A percentile compares a stretch with the other conserved stretches of the same genome.
These are phyloP conservation scores for Chrysodeixis includens DNA, from an alignment of 2,888 invertebrate genomes.

Conservation along the genomic window DNA sequence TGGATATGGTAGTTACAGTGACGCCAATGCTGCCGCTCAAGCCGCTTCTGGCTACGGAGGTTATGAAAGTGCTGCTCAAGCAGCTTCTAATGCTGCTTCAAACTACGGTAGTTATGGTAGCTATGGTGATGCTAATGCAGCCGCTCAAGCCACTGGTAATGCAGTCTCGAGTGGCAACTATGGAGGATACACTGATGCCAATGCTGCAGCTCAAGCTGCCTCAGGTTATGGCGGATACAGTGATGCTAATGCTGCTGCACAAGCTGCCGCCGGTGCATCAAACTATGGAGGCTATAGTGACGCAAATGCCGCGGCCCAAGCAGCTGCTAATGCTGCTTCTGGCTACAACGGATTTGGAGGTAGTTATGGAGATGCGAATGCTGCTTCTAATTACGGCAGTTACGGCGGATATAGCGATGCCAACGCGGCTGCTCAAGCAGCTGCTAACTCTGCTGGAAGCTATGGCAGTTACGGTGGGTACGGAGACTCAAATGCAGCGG, in stretches of 20 bases:
- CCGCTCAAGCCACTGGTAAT: slow-evolving; percentile 8
- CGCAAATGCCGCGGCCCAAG: slow-evolving; percentile 11
- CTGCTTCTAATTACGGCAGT: slow-evolving; percentile 1
- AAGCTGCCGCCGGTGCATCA: slow-evolving; percentile 13
- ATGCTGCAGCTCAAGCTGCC: not conserved
- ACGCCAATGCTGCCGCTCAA: not conserved
- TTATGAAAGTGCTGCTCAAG: no score
- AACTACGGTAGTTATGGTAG: slow-evolving; percentile 20
- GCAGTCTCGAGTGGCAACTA: slow-evolving; percentile 16
- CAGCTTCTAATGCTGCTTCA: not conserved
- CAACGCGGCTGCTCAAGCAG: not conserved
- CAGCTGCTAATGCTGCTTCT: slow-evolving; percentile 6
- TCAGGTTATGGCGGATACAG: no score
- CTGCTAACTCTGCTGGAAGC: slow-evolving; percentile 33
- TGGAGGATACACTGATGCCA: slow-evolving; percentile 11
- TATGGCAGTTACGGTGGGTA: slow-evolving; percentile 11
- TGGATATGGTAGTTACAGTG: slow-evolving; percentile 8
- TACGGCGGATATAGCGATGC: slow-evolving; percentile 15
- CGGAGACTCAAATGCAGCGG: slow-evolving; percentile 7
- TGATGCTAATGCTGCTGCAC: no score
- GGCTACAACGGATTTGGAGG: slow-evolving; percentile 18
- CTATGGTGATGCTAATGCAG: slow-evolving; percentile 5
- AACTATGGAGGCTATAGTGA: slow-evolving; percentile 12
- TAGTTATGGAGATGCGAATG: slow-evolving; percentile 8
- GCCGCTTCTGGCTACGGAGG: no score